phyloP scores from a whole-genome alignment of 2,888 invertebrate genomes.

The Maniola hyperantus region DNA sequence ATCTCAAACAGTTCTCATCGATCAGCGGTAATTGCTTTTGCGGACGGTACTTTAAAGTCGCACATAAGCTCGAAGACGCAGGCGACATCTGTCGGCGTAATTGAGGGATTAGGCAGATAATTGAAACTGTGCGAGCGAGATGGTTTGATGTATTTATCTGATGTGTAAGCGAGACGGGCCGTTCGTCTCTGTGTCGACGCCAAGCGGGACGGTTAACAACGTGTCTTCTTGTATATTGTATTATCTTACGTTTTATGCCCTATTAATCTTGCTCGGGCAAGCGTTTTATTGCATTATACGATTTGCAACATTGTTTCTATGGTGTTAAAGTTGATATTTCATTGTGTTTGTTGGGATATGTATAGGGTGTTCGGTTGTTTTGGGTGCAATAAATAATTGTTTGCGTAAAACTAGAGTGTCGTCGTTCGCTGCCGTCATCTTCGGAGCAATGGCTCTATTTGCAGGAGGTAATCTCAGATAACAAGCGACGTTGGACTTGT shows the following conservation, averaged over 20 bases:
- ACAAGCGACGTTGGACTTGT: constrained; percentile 41
- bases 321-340: constrained; percentile 51
- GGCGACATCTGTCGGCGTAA: constrained; percentile 84
- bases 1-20: constrained; percentile 59
- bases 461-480: constrained; percentile 71
- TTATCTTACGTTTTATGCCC: constrained; percentile 82
- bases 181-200: constrained; percentile 62
- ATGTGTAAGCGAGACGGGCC: constrained; percentile 60
- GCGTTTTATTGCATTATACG: constrained; percentile 47
- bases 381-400: constrained; percentile 80
- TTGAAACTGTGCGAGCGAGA: constrained; percentile 81
- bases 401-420: constrained; percentile 78
- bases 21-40: constrained; percentile 74
- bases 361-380: constrained; percentile 64
- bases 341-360: constrained; percentile 33
- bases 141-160: constrained; percentile 45
- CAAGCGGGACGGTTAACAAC: constrained; percentile 83
- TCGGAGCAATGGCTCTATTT: constrained; percentile 59
- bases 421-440: constrained; percentile 45
- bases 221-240: constrained; percentile 86
- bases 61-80: constrained; percentile 80
- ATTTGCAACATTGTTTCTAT: constrained; percentile 51
- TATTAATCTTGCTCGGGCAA: constrained; percentile 78
- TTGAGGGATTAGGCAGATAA: constrained; percentile 87
- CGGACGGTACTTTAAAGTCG: constrained; percentile 79